Base-by-base conservation (phyloP, 2,113 vertebrate genomes). In the Crypturellus undulatus region DNA sequence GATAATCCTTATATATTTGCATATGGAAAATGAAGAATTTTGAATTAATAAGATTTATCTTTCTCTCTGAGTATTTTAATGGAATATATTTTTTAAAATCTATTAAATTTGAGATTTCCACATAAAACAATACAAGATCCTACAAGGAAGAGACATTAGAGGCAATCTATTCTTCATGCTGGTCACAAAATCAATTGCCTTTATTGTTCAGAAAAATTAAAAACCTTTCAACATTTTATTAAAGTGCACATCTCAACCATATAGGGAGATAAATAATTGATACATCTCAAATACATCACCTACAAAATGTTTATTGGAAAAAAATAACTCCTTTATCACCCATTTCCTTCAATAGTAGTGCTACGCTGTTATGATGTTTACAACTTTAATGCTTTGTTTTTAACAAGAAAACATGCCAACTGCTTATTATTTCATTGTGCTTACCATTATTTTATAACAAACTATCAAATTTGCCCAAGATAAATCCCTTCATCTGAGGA, bases 181-280 rank as follows among this genome's bases (percentile, higher is more conserved):
- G 68, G 96, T 89, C 96, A 97, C 81, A 96, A 97, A 97, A 97
- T 97, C 97, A 93, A 97, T 96, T 3, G 79, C 80, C 83, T 94
- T 97, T 94, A 95, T 95, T 95, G 93, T 91, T 93, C 89, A 95
- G 87, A 94, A 97, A 94, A 97, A 97, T 96, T 97, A 97, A 95
- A 93, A 97, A 90, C 84, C 90, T 95, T 90, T 92, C 96, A 93
- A 52, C 70, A 38, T 96, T 96, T 96, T 95, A 96, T 97, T 95
- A 96, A 97, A 97, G 93, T 79, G 81, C 91, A 88, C 90, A 92
- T 94, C 81, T 91, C 93, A 82, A 8, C 93, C 38, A 6, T 76
- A 86, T 11, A 69, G 75, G 24, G 79, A 75, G 72, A 84, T 95
- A 93, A 97, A 97, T 95, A 96, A 96, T 95, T 91, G 94, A 96